phyloP scores from a whole-genome alignment of 2,113 vertebrate species.

The Gopherus evgoodei region DNA sequence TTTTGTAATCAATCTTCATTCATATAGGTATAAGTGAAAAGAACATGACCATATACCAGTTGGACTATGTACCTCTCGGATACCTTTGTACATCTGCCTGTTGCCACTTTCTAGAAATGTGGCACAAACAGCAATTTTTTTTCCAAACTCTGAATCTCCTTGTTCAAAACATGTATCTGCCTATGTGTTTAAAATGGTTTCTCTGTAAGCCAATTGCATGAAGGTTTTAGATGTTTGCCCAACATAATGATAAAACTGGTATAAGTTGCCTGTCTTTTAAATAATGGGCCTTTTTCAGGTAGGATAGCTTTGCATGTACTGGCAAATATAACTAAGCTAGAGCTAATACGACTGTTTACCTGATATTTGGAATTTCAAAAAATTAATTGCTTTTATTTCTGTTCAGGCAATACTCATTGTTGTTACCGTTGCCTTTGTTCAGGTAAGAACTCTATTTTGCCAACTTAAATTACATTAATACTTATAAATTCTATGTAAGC shows the following conservation, averaged over 20 bases:
- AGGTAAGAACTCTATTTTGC: conserved; percentile 82
- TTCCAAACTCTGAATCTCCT: background rate
- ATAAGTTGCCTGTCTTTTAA: background rate
- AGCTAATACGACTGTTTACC: background rate
- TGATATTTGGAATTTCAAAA: background rate
- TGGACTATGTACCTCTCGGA: background rate
- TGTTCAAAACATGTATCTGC: background rate
- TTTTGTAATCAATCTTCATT: background rate
- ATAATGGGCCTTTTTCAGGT: background rate
- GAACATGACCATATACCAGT: background rate
- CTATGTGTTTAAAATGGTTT: background rate
- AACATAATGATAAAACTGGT: background rate
- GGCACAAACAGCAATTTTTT: background rate
- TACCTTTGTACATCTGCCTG: background rate
- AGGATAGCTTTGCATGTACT: background rate
- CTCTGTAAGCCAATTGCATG: background rate
- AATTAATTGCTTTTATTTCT: background rate
- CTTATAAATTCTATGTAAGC: background rate
- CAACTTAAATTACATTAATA: background rate
- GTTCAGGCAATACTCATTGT: conserved; percentile 96
- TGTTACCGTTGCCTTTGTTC: conserved; percentile 97
- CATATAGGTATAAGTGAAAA: background rate
- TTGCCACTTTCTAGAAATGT: background rate
- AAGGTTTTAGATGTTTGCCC: background rate
- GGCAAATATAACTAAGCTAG: background rate